phyloP scores from a whole-genome alignment of 2,113 vertebrate species.

The Raphicerus campestris region DNA sequence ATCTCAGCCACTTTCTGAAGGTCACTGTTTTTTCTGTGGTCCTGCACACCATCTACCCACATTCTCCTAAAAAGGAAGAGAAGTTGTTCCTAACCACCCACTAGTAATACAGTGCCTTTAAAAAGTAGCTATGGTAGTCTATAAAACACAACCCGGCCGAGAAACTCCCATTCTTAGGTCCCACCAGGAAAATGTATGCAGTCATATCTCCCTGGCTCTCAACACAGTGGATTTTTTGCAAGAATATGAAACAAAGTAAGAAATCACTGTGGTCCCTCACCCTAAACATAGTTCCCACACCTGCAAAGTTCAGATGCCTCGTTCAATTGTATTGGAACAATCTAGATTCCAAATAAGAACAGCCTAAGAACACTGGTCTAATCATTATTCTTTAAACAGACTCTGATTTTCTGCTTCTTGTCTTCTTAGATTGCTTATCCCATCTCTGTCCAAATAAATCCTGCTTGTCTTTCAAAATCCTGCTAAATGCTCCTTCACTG shows the following conservation, averaged over 20 bases:
- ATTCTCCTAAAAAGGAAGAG: background rate
- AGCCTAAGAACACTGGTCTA: background rate
- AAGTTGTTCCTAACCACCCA: background rate
- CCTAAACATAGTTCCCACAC: background rate
- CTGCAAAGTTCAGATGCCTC: background rate
- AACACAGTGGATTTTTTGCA: background rate
- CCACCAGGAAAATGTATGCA: background rate
- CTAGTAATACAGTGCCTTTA: background rate
- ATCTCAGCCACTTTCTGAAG: background rate
- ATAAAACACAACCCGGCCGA: rapidly evolving
- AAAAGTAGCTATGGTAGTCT: background rate
- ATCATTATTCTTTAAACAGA: background rate
- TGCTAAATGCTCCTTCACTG: background rate
- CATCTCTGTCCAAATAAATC: background rate
- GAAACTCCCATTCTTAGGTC: background rate
- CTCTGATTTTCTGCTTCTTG: background rate
- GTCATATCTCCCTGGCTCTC: background rate
- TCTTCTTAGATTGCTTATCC: background rate
- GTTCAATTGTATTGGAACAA: background rate
- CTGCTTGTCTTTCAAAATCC: background rate
- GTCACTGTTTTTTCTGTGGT: background rate
- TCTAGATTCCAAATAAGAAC: background rate
- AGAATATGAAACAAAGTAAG: background rate
- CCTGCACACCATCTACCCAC: background rate
- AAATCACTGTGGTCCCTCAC: background rate